Base-by-base conservation (phyloP, 2,888 invertebrate species). In the Colletes collaris region DNA sequence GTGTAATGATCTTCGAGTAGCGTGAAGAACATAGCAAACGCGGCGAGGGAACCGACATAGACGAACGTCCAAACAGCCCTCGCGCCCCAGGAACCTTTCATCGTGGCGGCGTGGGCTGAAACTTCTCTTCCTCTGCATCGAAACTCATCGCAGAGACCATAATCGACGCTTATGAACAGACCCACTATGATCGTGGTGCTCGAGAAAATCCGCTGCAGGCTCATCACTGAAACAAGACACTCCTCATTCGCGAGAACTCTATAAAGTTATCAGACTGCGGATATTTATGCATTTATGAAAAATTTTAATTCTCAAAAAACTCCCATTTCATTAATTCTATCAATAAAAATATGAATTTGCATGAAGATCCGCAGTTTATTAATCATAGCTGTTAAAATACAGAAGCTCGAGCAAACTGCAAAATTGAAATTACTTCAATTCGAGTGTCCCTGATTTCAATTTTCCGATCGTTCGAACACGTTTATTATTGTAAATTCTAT, bases 141-240 rank as follows among this genome's bases (percentile, higher is more conserved):
- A 87, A 95, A 95, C 89, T 95, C 94, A 89, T 95, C 95, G 87
- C 95, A 95, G 13, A 95, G 92, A 5, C 94, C 95, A 88, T 95
- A 95, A 90, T 95, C 95, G 19, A 95, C 95, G 70, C 95, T 94
- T 86, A 95, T 94, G 88, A 95, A 95, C 44, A 95, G 91, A 8
- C 95, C 95, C 46, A 95, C 94, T 62, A 95, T 94, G 81, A 95
- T 94, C n/a, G 94, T 94, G 56, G 95, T 95, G 27, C 94, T 94
- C 56, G 95, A 94, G 89, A 95, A 95, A 78, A 95, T 94, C 84
- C 94, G 93, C 83, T 94, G 95, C 44, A 95, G 90, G 50, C 95
- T 94, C 94, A 95, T 94, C 91, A 94, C 95, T 95, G 88, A 49
- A 93, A 79, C 19, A 62, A 53, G 10, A 49, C 16, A 58, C 56